Evolutionary conservation across 2,113 vertebrate species (phyloP).

Genomic region (Ochotona curzoniae): DNA sequence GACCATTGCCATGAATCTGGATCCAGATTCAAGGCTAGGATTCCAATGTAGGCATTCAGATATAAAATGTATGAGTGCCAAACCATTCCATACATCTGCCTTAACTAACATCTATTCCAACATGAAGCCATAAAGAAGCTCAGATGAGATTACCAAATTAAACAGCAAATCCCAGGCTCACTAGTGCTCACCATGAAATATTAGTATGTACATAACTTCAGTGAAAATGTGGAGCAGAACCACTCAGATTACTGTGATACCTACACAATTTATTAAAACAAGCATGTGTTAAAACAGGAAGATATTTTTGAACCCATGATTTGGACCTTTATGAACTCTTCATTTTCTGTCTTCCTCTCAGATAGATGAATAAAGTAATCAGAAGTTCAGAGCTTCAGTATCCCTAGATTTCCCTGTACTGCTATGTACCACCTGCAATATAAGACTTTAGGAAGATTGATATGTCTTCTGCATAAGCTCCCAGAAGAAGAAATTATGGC

Average conservation of each 20-base stretch:
- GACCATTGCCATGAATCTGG: no score
- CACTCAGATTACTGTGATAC: not conserved
- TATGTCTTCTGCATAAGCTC: not conserved
- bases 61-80: no score
- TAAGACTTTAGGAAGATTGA: not conserved
- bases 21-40: no score
- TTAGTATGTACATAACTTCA: not conserved
- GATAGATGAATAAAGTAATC: no score
- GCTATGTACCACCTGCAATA: not conserved
- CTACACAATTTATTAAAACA: not conserved
- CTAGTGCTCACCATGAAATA: not conserved
- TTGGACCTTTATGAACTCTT: not conserved
- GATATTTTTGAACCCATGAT: not conserved
- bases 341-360: not conserved
- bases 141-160: not conserved
- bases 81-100: no score
- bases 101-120: no score
- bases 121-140: not conserved
- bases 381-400: not conserved
- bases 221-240: not conserved
- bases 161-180: not conserved
- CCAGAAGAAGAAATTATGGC: fast-evolving
- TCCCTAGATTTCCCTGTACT: not conserved
- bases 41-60: no score
- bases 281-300: not conserved